These are phyloP conservation scores for Casuarius casuarius DNA, from an alignment of 2,113 vertebrate genomes.

Conservation along the genomic window DNA sequence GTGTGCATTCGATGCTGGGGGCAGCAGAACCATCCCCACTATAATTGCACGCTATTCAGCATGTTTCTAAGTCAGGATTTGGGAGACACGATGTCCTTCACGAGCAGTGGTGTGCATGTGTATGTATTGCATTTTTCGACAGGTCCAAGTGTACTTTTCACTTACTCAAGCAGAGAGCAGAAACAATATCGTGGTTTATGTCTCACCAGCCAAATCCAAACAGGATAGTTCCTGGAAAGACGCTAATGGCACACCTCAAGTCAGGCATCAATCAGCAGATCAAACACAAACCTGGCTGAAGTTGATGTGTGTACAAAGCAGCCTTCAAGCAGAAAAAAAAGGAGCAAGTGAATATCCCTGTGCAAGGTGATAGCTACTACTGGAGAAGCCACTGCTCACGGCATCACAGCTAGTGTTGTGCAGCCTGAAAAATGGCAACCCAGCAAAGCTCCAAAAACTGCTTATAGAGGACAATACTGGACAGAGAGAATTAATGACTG, in stretches of 20 bases:
- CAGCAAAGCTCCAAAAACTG: background rate
- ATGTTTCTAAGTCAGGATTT: background rate
- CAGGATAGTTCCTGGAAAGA: background rate
- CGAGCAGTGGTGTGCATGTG: background rate
- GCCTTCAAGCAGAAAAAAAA: background rate
- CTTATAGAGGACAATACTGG: background rate
- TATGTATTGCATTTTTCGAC: background rate
- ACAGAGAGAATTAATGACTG: background rate
- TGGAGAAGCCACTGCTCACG: background rate
- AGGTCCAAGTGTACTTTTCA: background rate
- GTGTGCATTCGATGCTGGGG: background rate
- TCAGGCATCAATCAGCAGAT: accelerated
- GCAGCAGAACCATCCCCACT: background rate
- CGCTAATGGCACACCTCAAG: accelerated
- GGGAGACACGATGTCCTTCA: background rate
- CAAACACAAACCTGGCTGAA: background rate
- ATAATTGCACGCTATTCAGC: background rate
- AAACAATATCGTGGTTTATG: background rate
- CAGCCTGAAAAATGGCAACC: background rate
- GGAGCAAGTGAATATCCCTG: background rate
- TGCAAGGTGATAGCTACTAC: background rate
- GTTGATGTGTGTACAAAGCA: background rate
- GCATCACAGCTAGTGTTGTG: accelerated
- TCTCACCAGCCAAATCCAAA: background rate
- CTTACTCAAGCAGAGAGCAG: background rate